Evolutionary conservation across 2,888 invertebrate species (phyloP).

Genomic region (Leptopilina myrica): DNA sequence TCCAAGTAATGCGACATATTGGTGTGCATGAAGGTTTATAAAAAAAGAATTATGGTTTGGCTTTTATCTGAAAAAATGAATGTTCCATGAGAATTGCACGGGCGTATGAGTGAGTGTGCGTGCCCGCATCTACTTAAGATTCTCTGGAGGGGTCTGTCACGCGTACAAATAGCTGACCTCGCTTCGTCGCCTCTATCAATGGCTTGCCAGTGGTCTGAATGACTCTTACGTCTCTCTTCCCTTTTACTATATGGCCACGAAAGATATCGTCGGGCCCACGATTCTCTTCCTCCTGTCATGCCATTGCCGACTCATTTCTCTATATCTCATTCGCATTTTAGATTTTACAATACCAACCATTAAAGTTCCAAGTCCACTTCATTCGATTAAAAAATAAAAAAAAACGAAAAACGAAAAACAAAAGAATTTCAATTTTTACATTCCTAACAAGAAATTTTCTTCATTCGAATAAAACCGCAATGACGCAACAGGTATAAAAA

Average conservation of each 20-base stretch:
- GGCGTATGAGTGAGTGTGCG: conserved; percentile 49
- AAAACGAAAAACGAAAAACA: no score
- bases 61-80: conserved; percentile 44
- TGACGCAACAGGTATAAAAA: background rate
- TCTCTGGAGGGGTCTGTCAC: conserved; percentile 74
- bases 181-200: conserved; percentile 74
- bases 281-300: conserved; percentile 46
- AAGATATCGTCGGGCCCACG: conserved; percentile 57
- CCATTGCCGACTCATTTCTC: conserved; percentile 31
- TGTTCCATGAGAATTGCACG: conserved; percentile 47
- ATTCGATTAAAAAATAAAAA: background rate
- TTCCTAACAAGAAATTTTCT: background rate
- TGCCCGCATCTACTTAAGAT: conserved; percentile 62
- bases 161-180: conserved; percentile 76
- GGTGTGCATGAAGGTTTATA: no score
- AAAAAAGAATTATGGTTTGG: conserved; percentile 6
- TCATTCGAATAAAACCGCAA: background rate
- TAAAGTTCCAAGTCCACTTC: conserved; percentile 3
- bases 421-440: background rate
- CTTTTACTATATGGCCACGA: conserved; percentile 64
- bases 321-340: conserved; percentile 13
- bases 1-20: no score
- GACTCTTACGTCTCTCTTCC: conserved; percentile 65
- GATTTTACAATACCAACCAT: background rate
- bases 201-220: conserved; percentile 69